phyloP scores from a whole-genome alignment of 2,797 vertebrate genomes.

The Helostoma temminkii region DNA sequence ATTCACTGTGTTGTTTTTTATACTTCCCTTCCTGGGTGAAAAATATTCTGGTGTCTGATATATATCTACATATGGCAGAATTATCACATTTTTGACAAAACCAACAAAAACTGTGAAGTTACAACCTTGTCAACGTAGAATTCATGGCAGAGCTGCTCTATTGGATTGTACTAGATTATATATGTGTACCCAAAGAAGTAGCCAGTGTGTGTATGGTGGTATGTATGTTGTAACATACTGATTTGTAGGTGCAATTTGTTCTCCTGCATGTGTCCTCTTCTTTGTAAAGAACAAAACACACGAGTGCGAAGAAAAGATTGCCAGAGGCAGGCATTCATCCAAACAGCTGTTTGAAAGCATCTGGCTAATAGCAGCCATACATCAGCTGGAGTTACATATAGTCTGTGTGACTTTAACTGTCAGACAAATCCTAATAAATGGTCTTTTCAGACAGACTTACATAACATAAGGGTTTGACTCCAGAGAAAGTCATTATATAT shows the following conservation, averaged over 20 bases:
- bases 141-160: too few species aligned
- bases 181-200: too few species aligned
- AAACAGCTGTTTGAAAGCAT: constrained; percentile 69
- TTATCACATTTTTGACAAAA: too few species aligned
- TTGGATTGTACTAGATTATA: too few species aligned
- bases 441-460: constrained; percentile 35
- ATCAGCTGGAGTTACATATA: constrained; percentile 59
- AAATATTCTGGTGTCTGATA: too few species aligned
- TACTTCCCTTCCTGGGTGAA: too few species aligned
- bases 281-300: constrained; percentile 52
- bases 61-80: too few species aligned
- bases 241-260: constrained; percentile 24
- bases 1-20: too few species aligned
- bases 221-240: constrained; percentile 7
- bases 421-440: constrained; percentile 55
- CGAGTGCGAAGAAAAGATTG: constrained; percentile 2
- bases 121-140: too few species aligned
- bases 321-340: constrained; percentile 41
- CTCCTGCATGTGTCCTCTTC: constrained; percentile 36
- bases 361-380: constrained; percentile 64
- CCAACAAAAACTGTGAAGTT: too few species aligned
- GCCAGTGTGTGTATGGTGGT: background rate
- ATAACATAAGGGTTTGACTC: too few species aligned
- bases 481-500: too few species aligned
- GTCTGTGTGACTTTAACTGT: constrained; percentile 64